Percentiles rank a stretch among this genome's conserved stretches.
Conservation (phyloP, 2,797 vertebrate species). For the Argyrosomus regius region DNA sequence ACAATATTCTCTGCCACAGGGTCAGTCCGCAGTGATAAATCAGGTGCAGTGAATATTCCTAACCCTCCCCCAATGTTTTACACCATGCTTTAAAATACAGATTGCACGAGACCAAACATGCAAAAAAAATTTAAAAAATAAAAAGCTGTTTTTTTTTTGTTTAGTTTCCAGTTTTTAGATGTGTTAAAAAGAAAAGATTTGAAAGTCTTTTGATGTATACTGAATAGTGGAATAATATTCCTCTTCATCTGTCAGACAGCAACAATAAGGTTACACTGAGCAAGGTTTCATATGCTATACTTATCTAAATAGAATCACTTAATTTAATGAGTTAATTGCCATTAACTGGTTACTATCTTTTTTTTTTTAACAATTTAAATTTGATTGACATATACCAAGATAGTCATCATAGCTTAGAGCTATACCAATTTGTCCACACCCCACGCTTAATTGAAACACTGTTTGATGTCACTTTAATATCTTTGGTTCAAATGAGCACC, state of each 20-base stretch:
- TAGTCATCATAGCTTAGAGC: neutral
- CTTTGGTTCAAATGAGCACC: constrained; percentile 2
- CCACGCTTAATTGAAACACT: constrained; percentile 4
- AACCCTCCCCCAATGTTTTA: neutral
- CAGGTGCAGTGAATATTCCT: neutral
- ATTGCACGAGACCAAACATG: neutral
- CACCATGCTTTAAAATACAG: neutral
- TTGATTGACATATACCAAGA: constrained; percentile 25
- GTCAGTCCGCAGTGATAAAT: neutral
- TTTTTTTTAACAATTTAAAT: neutral
- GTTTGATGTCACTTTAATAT: constrained; percentile 17
- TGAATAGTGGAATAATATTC: neutral
- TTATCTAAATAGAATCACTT: constrained; percentile 11
- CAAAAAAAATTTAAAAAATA: neutral
- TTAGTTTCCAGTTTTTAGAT: neutral
- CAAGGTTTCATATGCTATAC: neutral
- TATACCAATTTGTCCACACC: neutral
- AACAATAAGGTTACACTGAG: neutral
- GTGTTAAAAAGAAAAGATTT: neutral
- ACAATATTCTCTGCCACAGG: neutral
- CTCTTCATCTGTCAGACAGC: neutral
- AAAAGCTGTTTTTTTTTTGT: neutral
- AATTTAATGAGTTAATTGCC: neutral
- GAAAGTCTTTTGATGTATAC: neutral
- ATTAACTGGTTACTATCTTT: neutral